Conservation (phyloP, 2,113 vertebrate species). For the Micronycteris hirsuta region DNA sequence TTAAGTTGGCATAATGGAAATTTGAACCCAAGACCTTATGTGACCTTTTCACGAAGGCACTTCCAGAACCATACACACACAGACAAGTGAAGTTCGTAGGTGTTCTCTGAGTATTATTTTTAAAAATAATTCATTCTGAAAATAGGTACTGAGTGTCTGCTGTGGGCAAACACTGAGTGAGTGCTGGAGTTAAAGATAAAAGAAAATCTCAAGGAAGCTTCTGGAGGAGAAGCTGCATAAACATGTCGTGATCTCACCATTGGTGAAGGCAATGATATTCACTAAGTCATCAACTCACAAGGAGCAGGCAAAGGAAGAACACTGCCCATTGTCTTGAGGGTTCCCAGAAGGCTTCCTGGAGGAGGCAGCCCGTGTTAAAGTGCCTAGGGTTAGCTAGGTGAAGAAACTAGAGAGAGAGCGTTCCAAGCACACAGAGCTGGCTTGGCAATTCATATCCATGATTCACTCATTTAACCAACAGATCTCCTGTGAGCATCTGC, state of each 20-base stretch:
- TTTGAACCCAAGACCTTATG: not conserved
- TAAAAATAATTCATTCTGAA: not conserved
- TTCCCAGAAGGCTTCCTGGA: not conserved
- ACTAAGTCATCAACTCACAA: not conserved
- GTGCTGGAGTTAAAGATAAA: not conserved
- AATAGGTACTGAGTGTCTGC: not conserved
- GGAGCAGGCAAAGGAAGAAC: not conserved
- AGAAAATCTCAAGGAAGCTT: not conserved
- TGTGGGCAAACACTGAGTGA: not conserved
- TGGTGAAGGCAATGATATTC: not conserved
- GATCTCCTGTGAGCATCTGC: not conserved
- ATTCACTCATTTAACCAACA: not conserved
- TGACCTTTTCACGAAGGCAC: not conserved
- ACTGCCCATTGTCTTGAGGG: not conserved
- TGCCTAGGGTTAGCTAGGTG: not conserved
- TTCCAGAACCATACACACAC: not conserved
- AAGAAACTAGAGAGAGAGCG: not conserved
- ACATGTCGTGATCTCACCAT: not conserved
- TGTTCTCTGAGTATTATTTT: not conserved
- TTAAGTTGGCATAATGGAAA: not conserved
- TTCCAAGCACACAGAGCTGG: not conserved
- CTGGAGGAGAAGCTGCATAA: not conserved
- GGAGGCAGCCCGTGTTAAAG: not conserved
- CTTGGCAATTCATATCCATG: not conserved
- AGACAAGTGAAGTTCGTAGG: not conserved